phyloP scores from a whole-genome alignment of 2,797 vertebrate species.

The Bovichtus variegatus region DNA sequence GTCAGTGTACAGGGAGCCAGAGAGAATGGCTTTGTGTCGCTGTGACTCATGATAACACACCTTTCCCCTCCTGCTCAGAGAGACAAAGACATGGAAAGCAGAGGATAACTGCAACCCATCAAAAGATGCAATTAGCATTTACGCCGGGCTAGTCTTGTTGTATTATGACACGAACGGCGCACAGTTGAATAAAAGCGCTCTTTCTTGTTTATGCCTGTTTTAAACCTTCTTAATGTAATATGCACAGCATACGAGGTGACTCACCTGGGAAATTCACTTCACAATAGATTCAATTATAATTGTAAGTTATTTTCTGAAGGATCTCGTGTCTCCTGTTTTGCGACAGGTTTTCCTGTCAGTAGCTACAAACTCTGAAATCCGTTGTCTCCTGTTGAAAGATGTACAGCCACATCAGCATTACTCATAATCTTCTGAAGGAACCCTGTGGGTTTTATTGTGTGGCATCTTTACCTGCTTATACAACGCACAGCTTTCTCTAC shows the following conservation, averaged over 20 bases:
- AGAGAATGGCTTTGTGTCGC: slow-evolving; percentile 68
- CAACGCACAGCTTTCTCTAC: slow-evolving; percentile 16
- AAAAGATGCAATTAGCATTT: slow-evolving; percentile 79
- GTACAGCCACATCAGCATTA: slow-evolving; percentile 31
- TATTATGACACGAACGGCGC: slow-evolving; percentile 45
- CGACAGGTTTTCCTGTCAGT: slow-evolving; percentile 18
- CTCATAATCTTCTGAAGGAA: slow-evolving; percentile 32
- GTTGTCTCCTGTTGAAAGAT: slow-evolving; percentile 11
- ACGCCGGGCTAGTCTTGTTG: slow-evolving; percentile 52
- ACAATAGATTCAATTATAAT: slow-evolving; percentile 21
- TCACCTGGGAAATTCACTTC: slow-evolving; percentile 27
- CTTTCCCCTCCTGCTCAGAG: slow-evolving; percentile 50
- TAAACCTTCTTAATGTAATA: slow-evolving; percentile 47
- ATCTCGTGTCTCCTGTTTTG: background rate
- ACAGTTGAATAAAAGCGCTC: slow-evolving; percentile 52
- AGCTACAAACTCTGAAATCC: slow-evolving; percentile 21
- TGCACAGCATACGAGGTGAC: slow-evolving; percentile 14
- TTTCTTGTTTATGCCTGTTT: slow-evolving; percentile 30
- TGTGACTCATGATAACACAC: slow-evolving; percentile 70
- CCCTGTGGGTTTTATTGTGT: slow-evolving; percentile 39
- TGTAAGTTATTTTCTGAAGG: slow-evolving; percentile 14
- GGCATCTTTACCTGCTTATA: slow-evolving; percentile 29
- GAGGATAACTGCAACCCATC: slow-evolving; percentile 63
- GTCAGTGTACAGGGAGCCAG: slow-evolving; percentile 47
- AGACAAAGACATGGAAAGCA: slow-evolving; percentile 57